Conservation (phyloP, 2,797 vertebrate species). For the Sphenopsis melanotis region DNA sequence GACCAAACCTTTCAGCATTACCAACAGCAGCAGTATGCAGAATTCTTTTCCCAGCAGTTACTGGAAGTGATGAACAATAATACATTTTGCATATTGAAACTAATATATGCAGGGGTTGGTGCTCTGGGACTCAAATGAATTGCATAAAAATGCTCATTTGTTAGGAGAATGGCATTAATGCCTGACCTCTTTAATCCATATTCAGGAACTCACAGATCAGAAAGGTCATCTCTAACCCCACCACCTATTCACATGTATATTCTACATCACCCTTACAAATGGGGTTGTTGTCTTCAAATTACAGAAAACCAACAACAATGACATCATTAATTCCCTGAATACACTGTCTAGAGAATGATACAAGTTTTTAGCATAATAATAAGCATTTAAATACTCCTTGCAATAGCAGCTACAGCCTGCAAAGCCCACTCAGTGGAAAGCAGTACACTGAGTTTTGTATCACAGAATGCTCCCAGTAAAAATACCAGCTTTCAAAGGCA, state of each 20-base stretch:
- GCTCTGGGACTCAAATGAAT: conserved; percentile 44
- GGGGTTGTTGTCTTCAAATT: conserved; percentile 28
- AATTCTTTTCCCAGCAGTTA: not conserved
- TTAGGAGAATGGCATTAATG: conserved; percentile 12
- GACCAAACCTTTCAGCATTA: not conserved
- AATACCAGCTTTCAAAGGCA: not conserved
- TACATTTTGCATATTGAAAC: conserved; percentile 44
- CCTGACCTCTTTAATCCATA: conserved; percentile 21
- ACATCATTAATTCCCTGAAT: not conserved
- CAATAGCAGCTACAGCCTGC: not conserved
- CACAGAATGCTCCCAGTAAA: not conserved
- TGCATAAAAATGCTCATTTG: conserved; percentile 19
- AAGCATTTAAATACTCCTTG: not conserved
- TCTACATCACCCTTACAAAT: conserved; percentile 26
- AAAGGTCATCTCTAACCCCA: conserved; percentile 39
- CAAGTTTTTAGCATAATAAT: not conserved
- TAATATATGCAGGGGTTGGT: conserved; percentile 45
- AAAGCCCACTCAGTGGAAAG: not conserved
- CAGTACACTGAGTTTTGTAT: not conserved
- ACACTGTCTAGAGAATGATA: not conserved
- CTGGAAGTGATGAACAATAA: conserved; percentile 27
- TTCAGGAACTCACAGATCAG: conserved; percentile 31
- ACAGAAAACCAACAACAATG: not conserved
- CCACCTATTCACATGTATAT: conserved; percentile 39
- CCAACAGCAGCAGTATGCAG: not conserved